A percentile compares a stretch with the other conserved stretches of the same genome.
Conservation (phyloP, 2,888 invertebrate genomes). For the Furcula furcula region DNA sequence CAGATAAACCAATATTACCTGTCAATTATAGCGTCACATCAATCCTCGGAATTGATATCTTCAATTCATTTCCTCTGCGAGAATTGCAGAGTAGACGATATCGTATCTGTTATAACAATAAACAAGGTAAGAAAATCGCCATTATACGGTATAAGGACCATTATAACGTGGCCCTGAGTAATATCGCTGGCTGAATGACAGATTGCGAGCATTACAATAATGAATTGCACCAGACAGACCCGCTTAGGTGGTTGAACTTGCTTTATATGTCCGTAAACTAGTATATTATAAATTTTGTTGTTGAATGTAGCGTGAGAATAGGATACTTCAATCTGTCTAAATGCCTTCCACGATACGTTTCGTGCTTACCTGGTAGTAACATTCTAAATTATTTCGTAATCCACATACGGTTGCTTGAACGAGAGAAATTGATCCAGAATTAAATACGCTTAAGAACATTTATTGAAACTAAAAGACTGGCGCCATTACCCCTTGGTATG, state of each 20-base stretch:
- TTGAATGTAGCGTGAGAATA: too few relatives aligned
- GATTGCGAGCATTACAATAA: constrained; percentile 75
- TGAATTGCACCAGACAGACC: constrained; percentile 66
- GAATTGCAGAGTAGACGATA: constrained; percentile 14
- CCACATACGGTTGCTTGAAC: too few relatives aligned
- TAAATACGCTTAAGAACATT: too few relatives aligned
- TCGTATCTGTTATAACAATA: constrained; percentile 38
- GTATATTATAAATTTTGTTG: too few relatives aligned
- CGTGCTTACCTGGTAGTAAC: too few relatives aligned
- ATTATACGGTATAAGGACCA: constrained; percentile 38
- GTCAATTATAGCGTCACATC: constrained; percentile 7
- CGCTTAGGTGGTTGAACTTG: constrained; percentile 58
- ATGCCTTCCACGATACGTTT: too few relatives aligned
- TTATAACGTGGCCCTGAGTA: constrained; percentile 44
- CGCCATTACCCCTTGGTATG: too few relatives aligned
- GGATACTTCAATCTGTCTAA: too few relatives aligned
- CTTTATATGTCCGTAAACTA: constrained; percentile 15
- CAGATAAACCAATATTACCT: too few relatives aligned
- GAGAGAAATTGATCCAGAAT: too few relatives aligned
- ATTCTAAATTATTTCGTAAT: too few relatives aligned
- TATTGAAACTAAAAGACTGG: too few relatives aligned
- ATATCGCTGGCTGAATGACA: constrained; percentile 55
- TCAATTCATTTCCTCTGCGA: constrained; percentile 25
- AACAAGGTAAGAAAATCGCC: constrained; percentile 46
- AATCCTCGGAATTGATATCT: constrained; percentile 18